Conservation (phyloP, 1,140 invertebrate species). For the Stegodyphus mimosarum region DNA sequence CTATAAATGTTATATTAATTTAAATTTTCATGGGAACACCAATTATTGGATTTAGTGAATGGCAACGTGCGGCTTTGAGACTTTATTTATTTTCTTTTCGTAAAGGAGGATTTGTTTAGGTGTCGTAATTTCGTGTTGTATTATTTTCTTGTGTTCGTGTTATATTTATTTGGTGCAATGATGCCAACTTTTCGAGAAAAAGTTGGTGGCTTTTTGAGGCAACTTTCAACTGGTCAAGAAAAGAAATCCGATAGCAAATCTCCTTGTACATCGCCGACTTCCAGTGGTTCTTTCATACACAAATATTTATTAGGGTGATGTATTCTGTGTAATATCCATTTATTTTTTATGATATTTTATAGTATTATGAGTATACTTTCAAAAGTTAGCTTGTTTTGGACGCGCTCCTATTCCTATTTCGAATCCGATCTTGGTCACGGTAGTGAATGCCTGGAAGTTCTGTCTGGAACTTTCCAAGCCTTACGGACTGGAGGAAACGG, state of each 20-base stretch:
- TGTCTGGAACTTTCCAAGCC: too few relatives aligned
- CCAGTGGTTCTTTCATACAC: slow-evolving; percentile 55
- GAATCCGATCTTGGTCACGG: too few relatives aligned
- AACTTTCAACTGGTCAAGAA: slow-evolving; percentile 51
- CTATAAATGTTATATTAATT: too few relatives aligned
- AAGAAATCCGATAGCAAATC: slow-evolving; percentile 54
- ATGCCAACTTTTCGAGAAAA: slow-evolving; percentile 61
- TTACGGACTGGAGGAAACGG: too few relatives aligned
- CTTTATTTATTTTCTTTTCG: slow-evolving; percentile 13
- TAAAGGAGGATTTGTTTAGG: neutral
- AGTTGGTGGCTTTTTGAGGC: slow-evolving; percentile 53
- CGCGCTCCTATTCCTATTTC: too few relatives aligned
- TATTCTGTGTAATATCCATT: neutral
- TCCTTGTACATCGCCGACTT: slow-evolving; percentile 53
- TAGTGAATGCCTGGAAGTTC: too few relatives aligned
- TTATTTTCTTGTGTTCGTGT: slow-evolving; percentile 17
- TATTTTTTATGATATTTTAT: too few relatives aligned
- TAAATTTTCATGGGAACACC: too few relatives aligned
- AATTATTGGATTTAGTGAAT: too few relatives aligned
- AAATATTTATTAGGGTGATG: slow-evolving; percentile 57
- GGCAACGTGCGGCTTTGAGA: too few relatives aligned
- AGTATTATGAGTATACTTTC: too few relatives aligned
- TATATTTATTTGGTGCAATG: slow-evolving; percentile 32
- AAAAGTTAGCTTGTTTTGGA: too few relatives aligned
- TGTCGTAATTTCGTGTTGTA: slow-evolving; percentile 3